A percentile compares a stretch with the other conserved stretches of the same genome.
Evolutionary conservation across 2,113 vertebrate genomes (phyloP).

Genomic region (Cochlearius cochlearius): DNA sequence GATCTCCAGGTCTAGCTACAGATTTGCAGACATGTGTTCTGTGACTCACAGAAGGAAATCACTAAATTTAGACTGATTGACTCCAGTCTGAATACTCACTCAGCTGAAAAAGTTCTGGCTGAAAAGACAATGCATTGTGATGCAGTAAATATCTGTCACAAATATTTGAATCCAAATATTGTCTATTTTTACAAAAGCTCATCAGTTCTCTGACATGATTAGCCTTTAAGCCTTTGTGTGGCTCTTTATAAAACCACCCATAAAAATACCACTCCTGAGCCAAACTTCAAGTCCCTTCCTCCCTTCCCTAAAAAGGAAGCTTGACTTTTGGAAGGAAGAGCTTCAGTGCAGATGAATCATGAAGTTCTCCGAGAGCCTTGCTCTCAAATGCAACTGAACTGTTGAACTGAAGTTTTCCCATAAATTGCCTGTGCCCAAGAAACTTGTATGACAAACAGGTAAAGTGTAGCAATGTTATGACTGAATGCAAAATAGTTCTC

Average conservation of each 20-base stretch:
- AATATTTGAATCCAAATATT: conserved; percentile 41
- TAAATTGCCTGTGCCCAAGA: not conserved
- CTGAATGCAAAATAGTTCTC: not conserved
- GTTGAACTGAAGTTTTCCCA: not conserved
- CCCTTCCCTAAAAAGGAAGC: not conserved
- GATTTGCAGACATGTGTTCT: not conserved
- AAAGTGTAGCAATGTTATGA: not conserved
- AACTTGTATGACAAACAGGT: not conserved
- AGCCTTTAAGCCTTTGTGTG: not conserved
- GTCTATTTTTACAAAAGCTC: conserved; percentile 50
- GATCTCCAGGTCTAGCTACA: not conserved
- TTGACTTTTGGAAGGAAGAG: not conserved
- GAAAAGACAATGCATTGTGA: conserved; percentile 17
- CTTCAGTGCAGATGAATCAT: not conserved
- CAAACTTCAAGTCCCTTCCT: conserved; percentile 22
- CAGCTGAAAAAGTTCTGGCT: conserved; percentile 4
- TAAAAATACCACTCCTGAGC: not conserved
- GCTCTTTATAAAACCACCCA: not conserved
- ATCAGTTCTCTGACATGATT: conserved; percentile 5
- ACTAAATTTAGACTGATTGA: conserved; percentile 15
- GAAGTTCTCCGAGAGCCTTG: not conserved
- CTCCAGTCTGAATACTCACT: not conserved
- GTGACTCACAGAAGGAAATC: not conserved
- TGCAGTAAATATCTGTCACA: conserved; percentile 22
- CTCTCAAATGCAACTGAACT: not conserved